Percentiles rank a stretch among this genome's conserved stretches.
These are phyloP conservation scores for Bugulina stolonifera DNA, from an alignment of 2,888 invertebrate genomes.

Conservation along the genomic window DNA sequence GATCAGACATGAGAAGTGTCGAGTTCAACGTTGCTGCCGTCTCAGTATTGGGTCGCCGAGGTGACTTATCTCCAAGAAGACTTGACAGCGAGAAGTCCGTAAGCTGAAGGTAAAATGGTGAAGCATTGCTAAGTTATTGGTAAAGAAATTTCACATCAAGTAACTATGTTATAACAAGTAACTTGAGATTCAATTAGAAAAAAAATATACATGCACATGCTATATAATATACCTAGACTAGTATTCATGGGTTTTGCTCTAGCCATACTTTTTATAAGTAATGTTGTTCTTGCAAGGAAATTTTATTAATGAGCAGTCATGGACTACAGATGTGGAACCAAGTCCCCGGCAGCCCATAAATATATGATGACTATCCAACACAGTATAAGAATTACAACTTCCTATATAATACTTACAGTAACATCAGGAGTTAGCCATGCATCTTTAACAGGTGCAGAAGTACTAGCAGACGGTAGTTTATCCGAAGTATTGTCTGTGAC, in stretches of 20 bases:
- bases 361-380: too few relatives aligned
- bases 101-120: not conserved
- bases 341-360: too few relatives aligned
- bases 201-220: too few relatives aligned
- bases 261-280: not conserved
- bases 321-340: too few relatives aligned
- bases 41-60: not conserved
- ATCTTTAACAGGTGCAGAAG: constrained; percentile 14
- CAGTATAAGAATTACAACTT: too few relatives aligned
- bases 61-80: constrained; percentile 23
- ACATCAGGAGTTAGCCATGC: constrained; percentile 21
- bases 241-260: too few relatives aligned
- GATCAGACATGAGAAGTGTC: not conserved
- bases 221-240: too few relatives aligned
- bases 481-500: not conserved
- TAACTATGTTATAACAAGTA: too few relatives aligned
- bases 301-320: not conserved
- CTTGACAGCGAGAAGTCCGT: constrained; percentile 7
- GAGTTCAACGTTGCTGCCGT: not conserved
- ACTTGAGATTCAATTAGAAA: too few relatives aligned
- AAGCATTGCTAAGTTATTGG: too few relatives aligned
- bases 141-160: too few relatives aligned
- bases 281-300: not conserved
- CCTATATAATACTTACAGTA: constrained; percentile 7
- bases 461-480: not conserved